phyloP scores from a whole-genome alignment of 2,888 invertebrate species.

The Aplocera efformata region DNA sequence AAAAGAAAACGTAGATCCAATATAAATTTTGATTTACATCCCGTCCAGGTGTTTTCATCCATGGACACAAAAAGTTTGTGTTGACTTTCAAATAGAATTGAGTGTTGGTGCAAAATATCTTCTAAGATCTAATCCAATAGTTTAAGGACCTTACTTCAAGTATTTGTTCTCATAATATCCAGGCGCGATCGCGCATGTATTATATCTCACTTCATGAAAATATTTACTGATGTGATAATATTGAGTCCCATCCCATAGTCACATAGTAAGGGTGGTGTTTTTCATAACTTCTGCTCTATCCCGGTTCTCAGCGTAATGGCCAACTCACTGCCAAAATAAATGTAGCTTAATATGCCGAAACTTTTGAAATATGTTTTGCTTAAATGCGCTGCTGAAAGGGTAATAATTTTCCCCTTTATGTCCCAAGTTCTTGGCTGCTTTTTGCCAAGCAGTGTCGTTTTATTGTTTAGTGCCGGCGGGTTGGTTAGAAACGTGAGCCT shows the following conservation, averaged over 20 bases:
- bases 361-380: slow-evolving; percentile 78
- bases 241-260: too few species aligned
- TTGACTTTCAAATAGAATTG: too few species aligned
- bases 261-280: slow-evolving; percentile 53
- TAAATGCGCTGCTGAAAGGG: slow-evolving; percentile 79
- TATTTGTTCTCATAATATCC: too few species aligned
- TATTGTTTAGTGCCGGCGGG: slow-evolving; percentile 25
- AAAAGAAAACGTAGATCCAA: too few species aligned
- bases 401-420: slow-evolving; percentile 75
- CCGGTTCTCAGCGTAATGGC: slow-evolving; percentile 62
- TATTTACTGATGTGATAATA: too few species aligned
- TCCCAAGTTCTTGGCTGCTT: slow-evolving; percentile 34
- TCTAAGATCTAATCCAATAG: too few species aligned
- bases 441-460: slow-evolving; percentile 26
- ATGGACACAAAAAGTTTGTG: too few species aligned
- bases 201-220: slow-evolving; percentile 15
- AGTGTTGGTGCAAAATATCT: too few species aligned
- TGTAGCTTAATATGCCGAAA: slow-evolving; percentile 79
- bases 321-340: slow-evolving; percentile 79
- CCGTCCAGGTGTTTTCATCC: too few species aligned
- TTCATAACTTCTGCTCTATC: slow-evolving; percentile 54
- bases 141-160: too few species aligned
- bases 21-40: too few species aligned
- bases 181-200: too few species aligned
- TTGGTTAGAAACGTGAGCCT: neutral